Evolutionary conservation across 2,888 invertebrate species (phyloP).

Genomic region (Volucella inanis): DNA sequence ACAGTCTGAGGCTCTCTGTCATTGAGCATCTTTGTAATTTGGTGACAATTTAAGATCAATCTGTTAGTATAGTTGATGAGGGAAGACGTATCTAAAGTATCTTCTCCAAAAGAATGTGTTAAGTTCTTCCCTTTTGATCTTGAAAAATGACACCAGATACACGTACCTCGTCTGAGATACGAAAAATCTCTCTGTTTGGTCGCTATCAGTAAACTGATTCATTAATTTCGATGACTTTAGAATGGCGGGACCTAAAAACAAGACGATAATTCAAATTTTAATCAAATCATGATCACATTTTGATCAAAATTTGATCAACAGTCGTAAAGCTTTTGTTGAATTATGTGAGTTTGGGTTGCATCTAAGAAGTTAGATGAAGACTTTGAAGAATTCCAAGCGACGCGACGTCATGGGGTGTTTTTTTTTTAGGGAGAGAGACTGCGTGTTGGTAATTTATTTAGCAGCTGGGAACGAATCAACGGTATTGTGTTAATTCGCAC

Average conservation of each 20-base stretch:
- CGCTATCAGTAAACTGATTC: conserved; percentile 21
- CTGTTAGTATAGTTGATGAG: conserved; percentile 23
- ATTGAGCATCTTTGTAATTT: not conserved
- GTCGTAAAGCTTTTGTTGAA: too few species aligned
- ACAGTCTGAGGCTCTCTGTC: not conserved
- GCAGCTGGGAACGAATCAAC: conserved; percentile 16
- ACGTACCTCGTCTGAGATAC: not conserved
- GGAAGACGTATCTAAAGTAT: conserved; percentile 10
- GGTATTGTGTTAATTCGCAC: conserved; percentile 8
- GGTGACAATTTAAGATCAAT: conserved; percentile 56
- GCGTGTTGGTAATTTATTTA: conserved; percentile 62
- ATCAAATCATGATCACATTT: too few species aligned
- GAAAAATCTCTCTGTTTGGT: conserved; percentile 41
- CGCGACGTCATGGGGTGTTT: conserved; percentile 2
- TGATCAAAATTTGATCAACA: too few species aligned
- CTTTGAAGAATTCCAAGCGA: not conserved
- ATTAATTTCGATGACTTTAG: not conserved
- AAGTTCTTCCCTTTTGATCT: conserved; percentile 31
- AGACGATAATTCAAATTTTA: too few species aligned
- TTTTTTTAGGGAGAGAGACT: not conserved
- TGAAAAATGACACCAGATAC: conserved; percentile 51
- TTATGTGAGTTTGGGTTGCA: not conserved
- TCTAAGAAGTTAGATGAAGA: not conserved
- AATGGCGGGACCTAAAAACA: too few species aligned
- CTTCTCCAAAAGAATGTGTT: conserved; percentile 39